phyloP scores from a whole-genome alignment of 2,888 invertebrate genomes.

The Rhamphomyia laevipes region DNA sequence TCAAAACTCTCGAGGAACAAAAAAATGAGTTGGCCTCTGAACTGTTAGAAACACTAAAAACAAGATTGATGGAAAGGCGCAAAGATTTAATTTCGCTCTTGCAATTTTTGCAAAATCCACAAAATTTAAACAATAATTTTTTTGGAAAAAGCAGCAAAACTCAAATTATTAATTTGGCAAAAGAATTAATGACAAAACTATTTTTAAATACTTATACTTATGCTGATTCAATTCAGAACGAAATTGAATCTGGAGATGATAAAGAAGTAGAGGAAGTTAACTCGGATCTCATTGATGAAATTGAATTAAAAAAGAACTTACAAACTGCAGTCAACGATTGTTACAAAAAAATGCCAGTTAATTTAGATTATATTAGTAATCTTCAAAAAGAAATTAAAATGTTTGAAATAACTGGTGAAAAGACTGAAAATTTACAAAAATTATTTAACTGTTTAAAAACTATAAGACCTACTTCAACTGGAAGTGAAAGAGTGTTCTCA shows the following conservation, averaged over 20 bases:
- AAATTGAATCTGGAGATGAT: not conserved
- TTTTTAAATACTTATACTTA: not conserved
- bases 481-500: not conserved
- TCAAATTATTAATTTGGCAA: not conserved
- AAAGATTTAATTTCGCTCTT: constrained; percentile 1
- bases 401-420: not conserved
- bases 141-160: not conserved
- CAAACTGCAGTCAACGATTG: not conserved
- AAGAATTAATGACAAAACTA: not conserved
- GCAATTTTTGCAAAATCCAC: not conserved
- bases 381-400: not conserved
- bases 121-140: not conserved
- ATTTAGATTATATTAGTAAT: not conserved
- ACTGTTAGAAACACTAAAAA: not conserved
- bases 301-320: not conserved
- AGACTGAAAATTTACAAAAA: not conserved
- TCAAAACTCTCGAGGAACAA: not conserved
- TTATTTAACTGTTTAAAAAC: not conserved
- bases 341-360: not conserved
- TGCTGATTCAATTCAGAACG: not conserved
- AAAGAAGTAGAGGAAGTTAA: not conserved
- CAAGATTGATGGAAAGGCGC: not conserved
- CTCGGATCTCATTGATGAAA: not conserved
- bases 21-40: not conserved
- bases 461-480: not conserved